Evolutionary conservation across 2,113 vertebrate species (phyloP), one percentile per base, ranked within the genome.

Genomic region (Muntiacus reevesi): DNA sequence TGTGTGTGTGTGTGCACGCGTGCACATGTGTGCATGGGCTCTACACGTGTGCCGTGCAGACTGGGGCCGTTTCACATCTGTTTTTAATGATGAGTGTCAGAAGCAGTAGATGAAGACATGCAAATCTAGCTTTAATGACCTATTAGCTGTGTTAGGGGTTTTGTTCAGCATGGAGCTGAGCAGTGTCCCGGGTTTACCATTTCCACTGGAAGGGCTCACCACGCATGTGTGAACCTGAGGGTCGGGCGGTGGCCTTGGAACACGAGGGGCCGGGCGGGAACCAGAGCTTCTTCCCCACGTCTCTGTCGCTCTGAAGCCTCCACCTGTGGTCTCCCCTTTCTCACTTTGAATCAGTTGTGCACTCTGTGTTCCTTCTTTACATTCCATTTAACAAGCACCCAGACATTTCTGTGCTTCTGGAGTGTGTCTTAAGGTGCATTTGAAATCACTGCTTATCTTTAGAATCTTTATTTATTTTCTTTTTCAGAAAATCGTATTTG

Each of bases 121-220:
- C 36, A 89, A 84, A 86, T 52, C n/a, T 25, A 87, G 19, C 3
- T 91, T 98, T 97, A 74, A 36, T 79, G 82, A 45, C 33, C 89
- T n/a, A 83, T 13, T 36, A 59, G 12, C 19, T 78, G 67, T 92
- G 13, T 87, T 87, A 36, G 43, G 5, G 15, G 5, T 33, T 92
- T 59, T 62, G 11, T 12, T 59, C 36, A 83, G 27, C n/a, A 21
- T 91, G 25, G 76, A 84, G 54, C 25, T 25, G 3, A 30, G 43
- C 60, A 25, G 16, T 62, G 15, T 91, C 57, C 16, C 36, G 43
- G 14, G 62, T 87, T 95, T 47, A 40, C 7, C 10, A 43, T 55
- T 88, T 85, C 90, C 47, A 15, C 76, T 36, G 30, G 10, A 85
- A 88, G 64, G 3, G 54, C 43, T 87, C 94, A 36, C 23, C 47